phyloP scores from a whole-genome alignment of 2,888 invertebrate genomes.

The Acrobasis repandana region DNA sequence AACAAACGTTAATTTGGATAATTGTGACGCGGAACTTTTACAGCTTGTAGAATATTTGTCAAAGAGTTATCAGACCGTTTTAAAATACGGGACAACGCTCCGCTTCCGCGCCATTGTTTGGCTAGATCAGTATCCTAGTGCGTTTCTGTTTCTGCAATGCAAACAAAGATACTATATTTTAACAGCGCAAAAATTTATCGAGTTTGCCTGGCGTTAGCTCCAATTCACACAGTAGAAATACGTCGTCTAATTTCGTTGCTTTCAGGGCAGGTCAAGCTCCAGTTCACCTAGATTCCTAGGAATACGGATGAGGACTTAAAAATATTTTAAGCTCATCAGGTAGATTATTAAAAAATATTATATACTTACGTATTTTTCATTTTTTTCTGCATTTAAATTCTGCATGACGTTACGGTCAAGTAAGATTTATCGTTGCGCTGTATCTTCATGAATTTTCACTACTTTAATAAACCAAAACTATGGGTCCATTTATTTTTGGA shows the following conservation, averaged over 20 bases:
- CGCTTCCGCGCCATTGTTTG: conserved; percentile 19
- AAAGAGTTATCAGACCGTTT: conserved; percentile 22
- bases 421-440: too few relatives aligned
- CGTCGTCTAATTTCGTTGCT: background rate
- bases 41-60: conserved; percentile 15
- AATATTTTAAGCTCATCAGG: too few relatives aligned
- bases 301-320: too few relatives aligned
- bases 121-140: conserved; percentile 21
- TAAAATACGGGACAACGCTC: conserved; percentile 12
- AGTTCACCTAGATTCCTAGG: background rate
- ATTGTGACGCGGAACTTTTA: conserved; percentile 20
- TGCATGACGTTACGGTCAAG: too few relatives aligned
- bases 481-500: too few relatives aligned
- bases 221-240: background rate
- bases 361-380: too few relatives aligned
- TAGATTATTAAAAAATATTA: too few relatives aligned
- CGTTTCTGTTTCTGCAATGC: conserved; percentile 1
- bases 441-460: too few relatives aligned
- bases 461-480: too few relatives aligned
- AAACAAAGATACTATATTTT: conserved; percentile 2
- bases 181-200: conserved; percentile 14
- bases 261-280: background rate
- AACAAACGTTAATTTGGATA: background rate
- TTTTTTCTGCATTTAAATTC: too few relatives aligned
- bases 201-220: background rate